Evolutionary conservation across 2,888 invertebrate species (phyloP).

Genomic region (Athrips mouffetella): DNA sequence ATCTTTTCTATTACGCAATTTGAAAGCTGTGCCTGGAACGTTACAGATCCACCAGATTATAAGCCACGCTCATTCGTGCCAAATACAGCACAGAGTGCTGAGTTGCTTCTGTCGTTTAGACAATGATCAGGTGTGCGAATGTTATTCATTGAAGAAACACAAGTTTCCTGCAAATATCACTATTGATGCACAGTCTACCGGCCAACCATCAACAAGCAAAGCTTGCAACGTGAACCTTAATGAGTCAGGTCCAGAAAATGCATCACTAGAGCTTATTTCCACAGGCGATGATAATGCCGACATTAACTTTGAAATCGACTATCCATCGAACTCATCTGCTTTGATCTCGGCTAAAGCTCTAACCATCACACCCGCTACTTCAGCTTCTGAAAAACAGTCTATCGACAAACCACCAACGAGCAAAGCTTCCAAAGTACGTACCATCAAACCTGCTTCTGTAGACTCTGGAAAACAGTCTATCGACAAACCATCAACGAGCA

Average conservation of each 20-base stretch:
- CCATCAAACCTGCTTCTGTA: no score
- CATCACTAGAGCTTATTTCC: no score
- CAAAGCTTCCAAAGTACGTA: no score
- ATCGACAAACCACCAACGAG: no score
- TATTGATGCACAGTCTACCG: not conserved
- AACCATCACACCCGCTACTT: no score
- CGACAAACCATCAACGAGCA: no score
- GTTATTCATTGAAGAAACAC: not conserved
- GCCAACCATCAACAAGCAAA: not conserved
- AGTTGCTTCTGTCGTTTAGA: slow-evolving; percentile 2
- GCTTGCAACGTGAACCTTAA: not conserved
- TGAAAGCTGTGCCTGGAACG: slow-evolving; percentile 4
- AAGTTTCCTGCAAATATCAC: not conserved
- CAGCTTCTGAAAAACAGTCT: no score
- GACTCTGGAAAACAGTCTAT: no score
- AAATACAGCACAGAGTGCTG: not conserved
- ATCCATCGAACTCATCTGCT: no score
- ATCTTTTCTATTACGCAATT: not conserved
- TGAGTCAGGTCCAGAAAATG: not conserved
- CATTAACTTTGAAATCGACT: no score
- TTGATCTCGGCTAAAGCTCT: no score
- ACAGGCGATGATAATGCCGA: no score
- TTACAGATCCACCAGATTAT: slow-evolving; percentile 1
- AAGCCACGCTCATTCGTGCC: not conserved
- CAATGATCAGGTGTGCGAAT: not conserved